Evolutionary conservation across 1,140 invertebrate species (phyloP).

Genomic region (Nasonia longicornis): DNA sequence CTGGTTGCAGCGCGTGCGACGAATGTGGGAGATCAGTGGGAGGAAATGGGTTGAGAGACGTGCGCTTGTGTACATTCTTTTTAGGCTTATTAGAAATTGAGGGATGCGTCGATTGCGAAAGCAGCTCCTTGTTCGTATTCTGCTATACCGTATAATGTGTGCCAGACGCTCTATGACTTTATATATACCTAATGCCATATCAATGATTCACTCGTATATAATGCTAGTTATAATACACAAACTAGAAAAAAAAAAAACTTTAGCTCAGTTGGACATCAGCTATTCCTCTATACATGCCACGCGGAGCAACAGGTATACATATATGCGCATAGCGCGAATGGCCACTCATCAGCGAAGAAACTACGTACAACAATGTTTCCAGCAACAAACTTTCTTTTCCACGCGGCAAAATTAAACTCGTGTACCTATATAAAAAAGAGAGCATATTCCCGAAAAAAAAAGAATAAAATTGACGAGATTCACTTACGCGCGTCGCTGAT

Average conservation of each 20-base stretch:
- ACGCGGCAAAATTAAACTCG: neutral
- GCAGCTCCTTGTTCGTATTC: too few species aligned
- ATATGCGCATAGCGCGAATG: neutral
- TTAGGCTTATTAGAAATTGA: too few species aligned
- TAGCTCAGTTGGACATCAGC: neutral
- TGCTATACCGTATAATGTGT: too few species aligned
- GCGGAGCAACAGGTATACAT: neutral
- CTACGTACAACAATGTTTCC: neutral
- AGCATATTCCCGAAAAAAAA: neutral
- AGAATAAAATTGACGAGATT: neutral
- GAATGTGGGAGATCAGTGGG: constrained; percentile 14
- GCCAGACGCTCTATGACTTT: too few species aligned
- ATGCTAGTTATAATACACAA: neutral
- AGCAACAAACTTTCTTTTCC: too few species aligned
- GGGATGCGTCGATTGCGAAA: too few species aligned
- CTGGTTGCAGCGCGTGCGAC: neutral
- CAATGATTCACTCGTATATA: neutral
- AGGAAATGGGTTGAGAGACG: neutral
- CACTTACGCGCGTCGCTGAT: neutral
- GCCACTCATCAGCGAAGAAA: neutral
- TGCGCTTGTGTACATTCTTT: too few species aligned
- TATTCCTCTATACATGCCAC: neutral
- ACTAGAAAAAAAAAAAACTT: neutral
- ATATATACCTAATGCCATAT: neutral
- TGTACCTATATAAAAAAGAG: neutral